Evolutionary conservation across 2,797 vertebrate genomes (phyloP), one percentile per base, ranked within the genome.

Genomic region (Pangasius sanitwongsei): DNA sequence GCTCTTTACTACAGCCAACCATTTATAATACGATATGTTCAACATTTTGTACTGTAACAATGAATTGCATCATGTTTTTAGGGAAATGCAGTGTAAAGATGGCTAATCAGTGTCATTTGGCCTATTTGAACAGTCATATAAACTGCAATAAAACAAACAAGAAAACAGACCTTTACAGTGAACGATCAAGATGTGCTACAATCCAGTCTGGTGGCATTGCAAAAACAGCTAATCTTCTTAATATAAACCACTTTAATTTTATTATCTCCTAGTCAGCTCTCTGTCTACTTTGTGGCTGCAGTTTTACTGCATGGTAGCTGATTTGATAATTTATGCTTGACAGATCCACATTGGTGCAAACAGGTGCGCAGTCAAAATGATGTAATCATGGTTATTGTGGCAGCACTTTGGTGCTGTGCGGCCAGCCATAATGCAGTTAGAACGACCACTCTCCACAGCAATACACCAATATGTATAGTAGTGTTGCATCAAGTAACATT

Each of bases 301-400:
- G 8, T n/a, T 84, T 50, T 50, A 12, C 82, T 20, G 61, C 11
- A 5, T 69, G 44, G 28, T 31, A 20, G 16, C 41, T 50, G 61
- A 18, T 41, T 44, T 16, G 59, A 7, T 53, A 48, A 31, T 67
- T 44, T 83, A 83, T 65, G 41, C 82, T 48, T 41, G 55, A 61
- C 20, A 61, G 55, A 61, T 82, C 25, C 37, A 63, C 59, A 63
- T n/a, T 67, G 82, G 61, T 83, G 31, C 55, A 15, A 82, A 83
- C 81, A 63, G 59, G 81, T 63, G 57, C 25, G 5, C 81, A 63
- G 81, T 83, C 59, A n/a, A 48, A 65, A 50, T 48, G 61, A 67
- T 4, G 16, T 28, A 67, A 65, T 83, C 61, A 7, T 67, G 61
- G 61, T 83, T 67, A 67, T 67, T 83, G 59, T 31, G 44, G 59